A percentile compares a stretch with the other conserved stretches of the same genome.
Conservation (phyloP, 2,888 invertebrate species). For the Melipona beecheii region DNA sequence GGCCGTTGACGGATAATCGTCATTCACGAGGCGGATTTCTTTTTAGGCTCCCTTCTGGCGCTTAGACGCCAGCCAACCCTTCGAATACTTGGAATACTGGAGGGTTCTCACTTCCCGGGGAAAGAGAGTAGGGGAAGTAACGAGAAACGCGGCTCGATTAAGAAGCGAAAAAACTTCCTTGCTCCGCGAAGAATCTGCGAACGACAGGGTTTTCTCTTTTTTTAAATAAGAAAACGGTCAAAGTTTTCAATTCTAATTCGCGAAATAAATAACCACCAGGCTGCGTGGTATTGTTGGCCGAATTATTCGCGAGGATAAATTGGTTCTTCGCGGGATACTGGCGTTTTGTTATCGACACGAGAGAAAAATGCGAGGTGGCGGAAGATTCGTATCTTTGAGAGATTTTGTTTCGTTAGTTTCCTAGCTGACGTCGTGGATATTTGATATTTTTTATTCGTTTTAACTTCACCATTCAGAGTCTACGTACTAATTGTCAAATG, state of each 20-base stretch:
- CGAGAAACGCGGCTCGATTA: conserved; percentile 46
- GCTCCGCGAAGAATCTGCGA: not conserved
- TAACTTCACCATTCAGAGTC: not conserved
- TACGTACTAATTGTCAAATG: not conserved
- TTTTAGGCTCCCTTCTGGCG: conserved; percentile 36
- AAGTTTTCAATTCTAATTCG: not conserved
- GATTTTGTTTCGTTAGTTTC: not conserved
- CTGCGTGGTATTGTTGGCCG: not conserved
- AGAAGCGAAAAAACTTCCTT: conserved; percentile 36
- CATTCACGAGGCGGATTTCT: conserved; percentile 54
- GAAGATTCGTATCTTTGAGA: not conserved
- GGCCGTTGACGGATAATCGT: conserved; percentile 66
- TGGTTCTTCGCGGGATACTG: not conserved
- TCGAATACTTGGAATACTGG: conserved; percentile 39
- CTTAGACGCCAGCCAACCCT: conserved; percentile 27
- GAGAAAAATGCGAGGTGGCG: not conserved
- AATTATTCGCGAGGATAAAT: not conserved
- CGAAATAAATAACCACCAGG: not conserved
- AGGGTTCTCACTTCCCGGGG: conserved; percentile 6
- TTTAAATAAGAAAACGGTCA: not conserved
- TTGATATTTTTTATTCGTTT: not conserved
- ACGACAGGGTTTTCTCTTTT: not conserved
- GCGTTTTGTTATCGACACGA: conserved; percentile 3
- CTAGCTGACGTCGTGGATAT: not conserved
- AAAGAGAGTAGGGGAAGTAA: not conserved